phyloP scores from a whole-genome alignment of 2,113 vertebrate genomes.

The Tympanuchus pallidicinctus region DNA sequence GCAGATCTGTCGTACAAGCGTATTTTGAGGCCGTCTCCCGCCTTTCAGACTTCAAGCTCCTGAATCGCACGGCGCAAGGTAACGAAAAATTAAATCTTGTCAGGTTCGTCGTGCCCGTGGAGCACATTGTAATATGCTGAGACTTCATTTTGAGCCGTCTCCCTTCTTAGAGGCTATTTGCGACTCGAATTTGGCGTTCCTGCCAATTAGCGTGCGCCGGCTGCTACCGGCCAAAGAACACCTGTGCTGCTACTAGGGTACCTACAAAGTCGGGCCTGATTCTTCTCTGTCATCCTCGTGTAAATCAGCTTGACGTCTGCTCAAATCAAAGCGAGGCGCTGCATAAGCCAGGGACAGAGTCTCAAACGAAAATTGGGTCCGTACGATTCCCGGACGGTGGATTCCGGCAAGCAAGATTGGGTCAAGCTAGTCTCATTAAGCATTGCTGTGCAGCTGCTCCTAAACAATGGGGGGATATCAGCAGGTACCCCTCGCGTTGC shows the following conservation, averaged over 20 bases:
- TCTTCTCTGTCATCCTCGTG: not conserved
- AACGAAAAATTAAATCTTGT: slow-evolving; percentile 1
- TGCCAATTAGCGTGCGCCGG: slow-evolving; percentile 54
- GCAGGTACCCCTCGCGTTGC: not conserved
- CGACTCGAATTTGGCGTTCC: slow-evolving; percentile 13
- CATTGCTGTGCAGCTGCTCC: not conserved
- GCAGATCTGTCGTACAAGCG: not conserved
- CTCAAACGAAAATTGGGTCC: not conserved
- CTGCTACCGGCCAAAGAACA: slow-evolving; percentile 40
- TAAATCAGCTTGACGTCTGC: not conserved
- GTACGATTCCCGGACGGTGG: not conserved
- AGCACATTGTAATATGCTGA: not conserved
- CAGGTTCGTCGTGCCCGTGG: not conserved
- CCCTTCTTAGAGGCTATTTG: not conserved
- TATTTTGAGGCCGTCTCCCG: not conserved
- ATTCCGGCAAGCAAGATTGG: not conserved
- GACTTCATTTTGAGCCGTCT: not conserved
- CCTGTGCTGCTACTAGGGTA: slow-evolving; percentile 28
- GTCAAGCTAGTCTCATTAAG: not conserved
- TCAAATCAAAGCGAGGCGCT: not conserved
- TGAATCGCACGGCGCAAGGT: not conserved
- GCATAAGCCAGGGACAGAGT: not conserved
- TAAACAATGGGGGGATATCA: not conserved
- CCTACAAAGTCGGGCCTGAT: not conserved
- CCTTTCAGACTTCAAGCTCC: slow-evolving; percentile 29